Base-by-base conservation (phyloP, 2,797 vertebrate species). In the Sardinella longiceps region DNA sequence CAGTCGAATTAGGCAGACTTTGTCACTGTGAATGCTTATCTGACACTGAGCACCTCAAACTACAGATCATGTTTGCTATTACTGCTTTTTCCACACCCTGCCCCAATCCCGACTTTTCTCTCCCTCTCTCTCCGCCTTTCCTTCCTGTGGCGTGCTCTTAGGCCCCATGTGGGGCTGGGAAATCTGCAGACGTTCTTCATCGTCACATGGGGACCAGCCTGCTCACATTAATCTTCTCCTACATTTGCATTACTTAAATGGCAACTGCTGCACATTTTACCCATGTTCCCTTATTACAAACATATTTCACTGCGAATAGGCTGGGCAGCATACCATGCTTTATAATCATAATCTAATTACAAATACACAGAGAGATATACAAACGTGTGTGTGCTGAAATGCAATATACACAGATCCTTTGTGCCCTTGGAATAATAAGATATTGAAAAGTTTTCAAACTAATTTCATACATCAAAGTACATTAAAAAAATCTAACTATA, bases 231-330 rank as follows among this genome's bases (percentile, higher is more conserved):
- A 84, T 86, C 87, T 88, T 85, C 81, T 82, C 77, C 80, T 81
- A 82, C 81, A 86, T 85, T 86, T 84, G 81, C 84, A 85, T 86
- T 84, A 80, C 56, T 87, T 86, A 83, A 80, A 74, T 77, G 70
- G 83, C 82, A 80, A 77, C 70, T 20, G 37, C 33, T 74, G 43
- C 53, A 82, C 85, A 84, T 82, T 86, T 82, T 84, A 86, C 80
- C 84, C 39, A 83, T 82, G 43, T 80, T 43, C 84, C 74, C 63
- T 80, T 84, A 48, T 46, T 33, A 37, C 81, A 20, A 63, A 63
- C 56, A 18, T 18, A 60, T 46, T 66, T 82, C 7, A 82, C 9
- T 23, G 82, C 5, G 30, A 37, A 74, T 43, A 18, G 39, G 70
- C 37, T 0, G 70, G 15, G 30, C 30, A 18, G 30, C 14, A 5